phyloP scores from a whole-genome alignment of 2,113 vertebrate genomes.

The Malaclemys terrapin region DNA sequence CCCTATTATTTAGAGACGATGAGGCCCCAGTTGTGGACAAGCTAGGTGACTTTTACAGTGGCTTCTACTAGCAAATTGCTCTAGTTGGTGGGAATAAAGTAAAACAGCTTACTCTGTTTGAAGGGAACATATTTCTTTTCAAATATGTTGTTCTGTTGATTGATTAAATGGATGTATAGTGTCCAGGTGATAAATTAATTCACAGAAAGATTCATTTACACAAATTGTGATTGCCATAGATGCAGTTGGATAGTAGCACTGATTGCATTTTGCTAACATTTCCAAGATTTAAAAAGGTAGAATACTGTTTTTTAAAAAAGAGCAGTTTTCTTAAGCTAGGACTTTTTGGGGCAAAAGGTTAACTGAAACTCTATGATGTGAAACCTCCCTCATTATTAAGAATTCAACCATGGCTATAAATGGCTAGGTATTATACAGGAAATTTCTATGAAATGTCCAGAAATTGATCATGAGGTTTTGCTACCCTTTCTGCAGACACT shows the following conservation, averaged over 20 bases:
- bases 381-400: not conserved
- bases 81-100: not conserved
- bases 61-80: not conserved
- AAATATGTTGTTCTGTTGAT: not conserved
- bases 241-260: not conserved
- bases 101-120: not conserved
- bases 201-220: not conserved
- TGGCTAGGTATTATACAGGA: not conserved
- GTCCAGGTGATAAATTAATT: not conserved
- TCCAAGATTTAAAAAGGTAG: not conserved
- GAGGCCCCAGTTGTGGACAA: not conserved
- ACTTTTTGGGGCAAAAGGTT: not conserved
- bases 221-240: not conserved
- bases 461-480: not conserved
- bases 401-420: not conserved
- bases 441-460: not conserved
- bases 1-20: not conserved
- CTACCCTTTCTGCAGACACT: not conserved
- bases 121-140: not conserved
- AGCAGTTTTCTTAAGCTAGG: not conserved
- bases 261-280: not conserved
- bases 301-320: not conserved
- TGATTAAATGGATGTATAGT: not conserved
- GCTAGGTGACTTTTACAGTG: not conserved
- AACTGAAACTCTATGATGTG: not conserved